These are phyloP conservation scores for Lota lota DNA, from an alignment of 2,113 vertebrate species.

Conservation along the genomic window DNA sequence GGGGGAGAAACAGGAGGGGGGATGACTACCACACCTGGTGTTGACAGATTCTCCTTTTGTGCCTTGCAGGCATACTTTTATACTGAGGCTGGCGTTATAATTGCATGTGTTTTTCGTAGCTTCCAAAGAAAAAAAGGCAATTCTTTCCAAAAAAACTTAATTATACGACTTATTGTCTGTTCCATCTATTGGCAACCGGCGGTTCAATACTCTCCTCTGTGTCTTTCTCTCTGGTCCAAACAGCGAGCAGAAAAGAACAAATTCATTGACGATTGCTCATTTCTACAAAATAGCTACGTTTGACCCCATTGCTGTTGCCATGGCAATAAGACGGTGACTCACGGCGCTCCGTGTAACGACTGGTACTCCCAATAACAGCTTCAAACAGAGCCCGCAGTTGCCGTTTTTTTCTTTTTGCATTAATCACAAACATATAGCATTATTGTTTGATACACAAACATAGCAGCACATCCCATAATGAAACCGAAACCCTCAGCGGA, in stretches of 20 bases:
- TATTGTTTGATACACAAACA: no score
- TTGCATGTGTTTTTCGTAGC: no score
- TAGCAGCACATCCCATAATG: no score
- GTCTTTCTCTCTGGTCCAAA: conserved; percentile 21
- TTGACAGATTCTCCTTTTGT: conserved; percentile 31
- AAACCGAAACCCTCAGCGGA: no score
- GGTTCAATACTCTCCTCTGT: conserved; percentile 37
- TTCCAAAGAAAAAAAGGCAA: no score
- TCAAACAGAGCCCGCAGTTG: neutral
- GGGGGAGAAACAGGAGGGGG: conserved; percentile 6
- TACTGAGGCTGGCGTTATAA: neutral
- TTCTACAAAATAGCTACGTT: conserved; percentile 38
- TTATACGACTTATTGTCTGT: conserved; percentile 39
- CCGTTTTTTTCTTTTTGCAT: no score
- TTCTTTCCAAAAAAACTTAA: neutral
- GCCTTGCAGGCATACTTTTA: no score
- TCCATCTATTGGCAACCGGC: conserved; percentile 32
- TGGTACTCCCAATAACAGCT: conserved; percentile 2
- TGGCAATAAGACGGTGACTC: conserved; percentile 45
- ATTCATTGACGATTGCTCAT: conserved; percentile 32
- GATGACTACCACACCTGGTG: conserved; percentile 6
- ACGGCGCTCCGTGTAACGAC: conserved; percentile 23
- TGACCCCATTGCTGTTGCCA: conserved; percentile 48
- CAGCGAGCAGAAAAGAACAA: conserved; percentile 17
- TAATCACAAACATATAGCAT: no score